A percentile compares a stretch with the other conserved stretches of the same genome.
Evolutionary conservation across 2,113 vertebrate genomes (phyloP).

Genomic region (Triplophysa siluroides): DNA sequence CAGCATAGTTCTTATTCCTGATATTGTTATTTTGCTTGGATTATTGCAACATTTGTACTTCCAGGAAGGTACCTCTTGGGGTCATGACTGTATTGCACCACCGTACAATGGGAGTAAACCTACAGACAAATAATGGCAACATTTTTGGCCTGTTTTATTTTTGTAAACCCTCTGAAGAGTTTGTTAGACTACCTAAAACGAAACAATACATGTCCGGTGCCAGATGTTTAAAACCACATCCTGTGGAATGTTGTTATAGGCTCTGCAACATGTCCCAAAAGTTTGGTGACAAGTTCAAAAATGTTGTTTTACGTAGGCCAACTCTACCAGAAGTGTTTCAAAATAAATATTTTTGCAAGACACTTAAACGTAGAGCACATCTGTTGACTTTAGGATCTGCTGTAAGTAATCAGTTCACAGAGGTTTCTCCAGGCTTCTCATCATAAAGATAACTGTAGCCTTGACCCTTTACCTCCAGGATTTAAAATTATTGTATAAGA

Average conservation of each 20-base stretch:
- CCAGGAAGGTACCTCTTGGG: neutral
- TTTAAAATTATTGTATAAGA: neutral
- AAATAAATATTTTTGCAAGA: too few species aligned
- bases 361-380: neutral
- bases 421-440: neutral
- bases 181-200: too few species aligned
- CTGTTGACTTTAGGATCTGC: neutral
- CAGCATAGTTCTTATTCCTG: too few species aligned
- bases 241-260: too few species aligned
- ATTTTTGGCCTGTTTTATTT: neutral
- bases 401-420: conserved; percentile 1
- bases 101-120: neutral
- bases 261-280: too few species aligned
- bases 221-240: too few species aligned
- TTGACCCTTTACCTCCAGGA: neutral
- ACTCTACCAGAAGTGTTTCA: neutral
- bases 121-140: neutral
- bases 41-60: too few species aligned
- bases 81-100: neutral
- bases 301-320: too few species aligned
- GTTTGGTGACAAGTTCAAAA: neutral
- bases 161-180: too few species aligned
- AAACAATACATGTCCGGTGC: too few species aligned
- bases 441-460: conserved; percentile 18
- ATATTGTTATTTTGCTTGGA: too few species aligned